Conservation (phyloP, 92 coral and sea anemone genomes). For the Paragorgia papillata region DNA sequence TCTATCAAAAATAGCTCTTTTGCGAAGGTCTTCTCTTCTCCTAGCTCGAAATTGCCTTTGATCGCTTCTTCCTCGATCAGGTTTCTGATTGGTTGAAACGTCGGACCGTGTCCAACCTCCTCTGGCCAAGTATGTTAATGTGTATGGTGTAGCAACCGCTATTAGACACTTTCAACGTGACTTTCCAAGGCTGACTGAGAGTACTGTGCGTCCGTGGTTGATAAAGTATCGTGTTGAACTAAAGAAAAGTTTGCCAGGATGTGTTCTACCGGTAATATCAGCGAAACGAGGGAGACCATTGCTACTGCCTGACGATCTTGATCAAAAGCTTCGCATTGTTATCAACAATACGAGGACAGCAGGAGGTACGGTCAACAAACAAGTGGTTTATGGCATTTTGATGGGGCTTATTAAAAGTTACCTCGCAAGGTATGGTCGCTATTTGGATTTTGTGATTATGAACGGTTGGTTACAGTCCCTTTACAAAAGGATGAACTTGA, state of each 20-base stretch:
- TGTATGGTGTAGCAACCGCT: constrained; percentile 44
- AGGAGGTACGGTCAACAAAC: constrained; percentile 53
- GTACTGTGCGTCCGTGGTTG: constrained; percentile 48
- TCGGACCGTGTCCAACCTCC: constrained; percentile 34
- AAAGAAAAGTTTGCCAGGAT: constrained; percentile 32
- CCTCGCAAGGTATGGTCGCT: constrained; percentile 45
- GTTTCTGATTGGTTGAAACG: constrained; percentile 4
- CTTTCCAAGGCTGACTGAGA: constrained; percentile 54
- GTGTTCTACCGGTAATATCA: constrained; percentile 36
- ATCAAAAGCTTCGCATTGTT: constrained; percentile 48
- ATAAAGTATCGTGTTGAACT: constrained; percentile 48
- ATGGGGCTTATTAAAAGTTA: constrained; percentile 59
- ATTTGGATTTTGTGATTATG: constrained; percentile 44
- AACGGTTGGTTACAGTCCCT: constrained; percentile 58
- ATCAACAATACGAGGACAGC: constrained; percentile 52
- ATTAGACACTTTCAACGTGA: constrained; percentile 49
- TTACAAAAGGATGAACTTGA: constrained; percentile 57
- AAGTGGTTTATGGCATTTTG: constrained; percentile 50
- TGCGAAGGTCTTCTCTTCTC: background rate
- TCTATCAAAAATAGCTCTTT: background rate
- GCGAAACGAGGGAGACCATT: constrained; percentile 53
- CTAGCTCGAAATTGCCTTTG: background rate
- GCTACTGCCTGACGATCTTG: constrained; percentile 54
- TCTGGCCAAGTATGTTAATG: constrained; percentile 50
- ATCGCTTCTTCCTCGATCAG: background rate